phyloP scores from a whole-genome alignment of 2,888 invertebrate species.

The Oxystoma pomonae region DNA sequence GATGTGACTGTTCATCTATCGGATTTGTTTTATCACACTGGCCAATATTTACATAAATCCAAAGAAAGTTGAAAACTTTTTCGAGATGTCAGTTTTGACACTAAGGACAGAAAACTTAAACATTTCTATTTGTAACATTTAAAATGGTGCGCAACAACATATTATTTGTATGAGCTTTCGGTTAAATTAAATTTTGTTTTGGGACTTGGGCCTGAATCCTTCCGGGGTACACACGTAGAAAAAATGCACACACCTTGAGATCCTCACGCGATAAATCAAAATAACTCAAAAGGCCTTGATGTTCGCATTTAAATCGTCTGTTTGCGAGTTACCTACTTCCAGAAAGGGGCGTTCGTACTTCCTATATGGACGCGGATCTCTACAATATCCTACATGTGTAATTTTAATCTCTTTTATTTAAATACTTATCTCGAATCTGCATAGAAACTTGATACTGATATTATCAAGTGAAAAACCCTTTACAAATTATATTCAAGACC shows the following conservation, averaged over 20 bases:
- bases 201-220: not conserved
- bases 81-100: no score
- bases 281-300: constrained; percentile 36
- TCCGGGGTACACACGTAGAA: not conserved
- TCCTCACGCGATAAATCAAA: constrained; percentile 35
- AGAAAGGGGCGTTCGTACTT: constrained; percentile 37
- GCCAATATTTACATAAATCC: no score
- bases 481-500: constrained; percentile 37
- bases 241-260: constrained; percentile 1
- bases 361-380: constrained; percentile 32
- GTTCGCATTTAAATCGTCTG: constrained; percentile 34
- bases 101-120: no score
- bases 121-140: no score
- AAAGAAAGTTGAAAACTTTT: no score
- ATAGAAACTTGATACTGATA: constrained; percentile 47
- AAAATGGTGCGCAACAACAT: no score
- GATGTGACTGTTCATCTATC: no score
- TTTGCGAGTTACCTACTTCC: constrained; percentile 37
- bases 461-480: constrained; percentile 41
- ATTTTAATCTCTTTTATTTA: constrained; percentile 48
- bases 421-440: constrained; percentile 46
- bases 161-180: not conserved
- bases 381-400: constrained; percentile 46
- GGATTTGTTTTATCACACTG: no score
- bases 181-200: not conserved